phyloP scores from a whole-genome alignment of 2,888 invertebrate genomes.

The Podotricha telesiphe region DNA sequence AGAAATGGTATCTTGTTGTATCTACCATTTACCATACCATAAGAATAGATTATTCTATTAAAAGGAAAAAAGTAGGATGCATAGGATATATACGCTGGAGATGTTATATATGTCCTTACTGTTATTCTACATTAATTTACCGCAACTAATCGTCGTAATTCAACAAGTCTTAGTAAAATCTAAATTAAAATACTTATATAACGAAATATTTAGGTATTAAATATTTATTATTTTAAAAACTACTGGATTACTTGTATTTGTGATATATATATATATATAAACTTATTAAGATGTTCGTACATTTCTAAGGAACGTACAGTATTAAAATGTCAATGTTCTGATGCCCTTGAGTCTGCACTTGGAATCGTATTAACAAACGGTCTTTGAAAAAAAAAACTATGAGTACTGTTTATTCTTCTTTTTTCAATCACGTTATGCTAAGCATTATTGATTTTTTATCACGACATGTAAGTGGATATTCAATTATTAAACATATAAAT shows the following conservation, averaged over 20 bases:
- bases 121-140: background rate
- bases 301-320: constrained; percentile 23
- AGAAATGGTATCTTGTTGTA: background rate
- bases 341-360: constrained; percentile 32
- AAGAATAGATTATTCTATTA: background rate
- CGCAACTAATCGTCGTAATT: background rate
- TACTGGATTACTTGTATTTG: background rate
- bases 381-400: constrained; percentile 25
- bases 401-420: constrained; percentile 16
- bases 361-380: constrained; percentile 24
- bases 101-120: background rate
- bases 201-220: background rate
- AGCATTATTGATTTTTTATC: constrained; percentile 7
- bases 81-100: background rate
- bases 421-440: background rate
- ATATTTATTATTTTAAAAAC: background rate
- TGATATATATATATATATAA: background rate
- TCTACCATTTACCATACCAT: background rate
- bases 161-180: background rate
- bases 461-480: background rate
- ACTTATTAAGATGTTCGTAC: constrained; percentile 16
- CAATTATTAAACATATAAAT: background rate
- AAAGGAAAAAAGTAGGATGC: background rate
- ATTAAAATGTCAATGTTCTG: constrained; percentile 37
- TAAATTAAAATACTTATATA: background rate